A percentile compares a stretch with the other conserved stretches of the same genome.
Evolutionary conservation across 2,113 vertebrate genomes (phyloP).

Genomic region (Esox niger): DNA sequence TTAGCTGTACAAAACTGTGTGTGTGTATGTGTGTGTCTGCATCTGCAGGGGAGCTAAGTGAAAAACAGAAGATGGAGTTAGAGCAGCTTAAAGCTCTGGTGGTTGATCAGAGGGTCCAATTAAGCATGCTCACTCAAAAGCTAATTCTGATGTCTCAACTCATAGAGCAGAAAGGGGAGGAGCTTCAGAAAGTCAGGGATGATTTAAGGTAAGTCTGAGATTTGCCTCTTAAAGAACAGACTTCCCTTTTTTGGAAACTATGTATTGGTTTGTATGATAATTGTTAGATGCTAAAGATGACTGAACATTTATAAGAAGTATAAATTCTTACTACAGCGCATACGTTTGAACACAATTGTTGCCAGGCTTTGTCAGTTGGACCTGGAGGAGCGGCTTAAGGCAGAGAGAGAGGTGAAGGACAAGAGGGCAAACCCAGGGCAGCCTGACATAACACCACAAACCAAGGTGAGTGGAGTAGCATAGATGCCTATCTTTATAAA

Average conservation of each 20-base stretch:
- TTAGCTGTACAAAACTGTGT: too few relatives aligned
- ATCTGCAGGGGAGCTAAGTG: slow-evolving; percentile 73
- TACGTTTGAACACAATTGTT: too few relatives aligned
- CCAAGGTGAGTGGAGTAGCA: not conserved
- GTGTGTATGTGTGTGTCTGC: slow-evolving; percentile 46
- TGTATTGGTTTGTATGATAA: too few relatives aligned
- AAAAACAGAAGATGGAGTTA: slow-evolving; percentile 76
- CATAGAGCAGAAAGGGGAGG: slow-evolving; percentile 64
- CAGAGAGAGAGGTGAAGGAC: not conserved
- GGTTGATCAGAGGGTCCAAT: slow-evolving; percentile 55
- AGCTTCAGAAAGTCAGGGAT: slow-evolving; percentile 57
- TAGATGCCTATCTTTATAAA: too few relatives aligned
- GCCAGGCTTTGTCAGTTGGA: slow-evolving; percentile 46
- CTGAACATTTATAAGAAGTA: too few relatives aligned
- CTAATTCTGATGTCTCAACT: slow-evolving; percentile 47
- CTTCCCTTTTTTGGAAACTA: too few relatives aligned
- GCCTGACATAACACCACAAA: not conserved
- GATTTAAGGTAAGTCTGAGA: slow-evolving; percentile 62
- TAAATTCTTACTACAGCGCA: too few relatives aligned
- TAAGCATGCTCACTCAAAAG: slow-evolving; percentile 63
- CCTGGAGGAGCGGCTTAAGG: slow-evolving; percentile 13
- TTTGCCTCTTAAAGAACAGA: too few relatives aligned
- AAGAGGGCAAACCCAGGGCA: not conserved
- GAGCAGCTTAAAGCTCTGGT: slow-evolving; percentile 65
- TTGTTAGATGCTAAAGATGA: too few relatives aligned